phyloP scores from a whole-genome alignment of 2,113 vertebrate genomes.

The Corynorhinus townsendii region DNA sequence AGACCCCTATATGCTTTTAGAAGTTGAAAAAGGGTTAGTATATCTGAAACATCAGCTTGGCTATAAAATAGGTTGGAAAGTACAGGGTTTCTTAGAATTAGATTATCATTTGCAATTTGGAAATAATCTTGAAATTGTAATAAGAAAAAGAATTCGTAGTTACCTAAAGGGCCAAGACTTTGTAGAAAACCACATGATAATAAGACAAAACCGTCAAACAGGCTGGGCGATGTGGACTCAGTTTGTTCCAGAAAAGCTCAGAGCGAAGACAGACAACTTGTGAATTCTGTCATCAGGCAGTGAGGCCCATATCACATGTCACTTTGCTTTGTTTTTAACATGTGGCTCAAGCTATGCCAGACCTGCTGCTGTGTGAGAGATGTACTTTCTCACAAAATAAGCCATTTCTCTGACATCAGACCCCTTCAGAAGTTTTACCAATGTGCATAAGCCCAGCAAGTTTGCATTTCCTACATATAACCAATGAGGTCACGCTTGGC shows the following conservation, averaged over 20 bases:
- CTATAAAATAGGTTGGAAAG: neutral
- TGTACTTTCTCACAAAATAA: constrained; percentile 69
- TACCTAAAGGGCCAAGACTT: constrained; percentile 39
- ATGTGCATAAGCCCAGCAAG: constrained; percentile 20
- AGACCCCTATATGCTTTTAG: neutral
- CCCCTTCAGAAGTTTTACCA: constrained; percentile 56
- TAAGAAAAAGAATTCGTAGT: neutral
- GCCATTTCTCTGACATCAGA: constrained; percentile 68
- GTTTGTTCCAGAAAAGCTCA: constrained; percentile 59
- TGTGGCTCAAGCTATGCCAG: constrained; percentile 63
- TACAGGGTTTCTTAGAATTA: neutral
- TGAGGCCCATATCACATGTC: constrained; percentile 46
- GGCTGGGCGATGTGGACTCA: neutral
- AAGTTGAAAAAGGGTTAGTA: neutral
- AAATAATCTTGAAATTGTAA: neutral
- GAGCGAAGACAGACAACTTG: constrained; percentile 64
- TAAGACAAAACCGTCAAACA: neutral
- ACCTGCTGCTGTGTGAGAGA: constrained; percentile 69
- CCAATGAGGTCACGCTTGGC: constrained; percentile 11
- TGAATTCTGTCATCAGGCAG: constrained; percentile 66
- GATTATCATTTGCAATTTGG: constrained; percentile 21
- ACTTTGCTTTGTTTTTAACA: constrained; percentile 70
- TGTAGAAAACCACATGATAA: constrained; percentile 6
- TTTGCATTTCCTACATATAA: constrained; percentile 45
- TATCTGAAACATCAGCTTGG: neutral